Conservation (phyloP, 2,113 vertebrate species). For the Elaphurus davidianus region DNA sequence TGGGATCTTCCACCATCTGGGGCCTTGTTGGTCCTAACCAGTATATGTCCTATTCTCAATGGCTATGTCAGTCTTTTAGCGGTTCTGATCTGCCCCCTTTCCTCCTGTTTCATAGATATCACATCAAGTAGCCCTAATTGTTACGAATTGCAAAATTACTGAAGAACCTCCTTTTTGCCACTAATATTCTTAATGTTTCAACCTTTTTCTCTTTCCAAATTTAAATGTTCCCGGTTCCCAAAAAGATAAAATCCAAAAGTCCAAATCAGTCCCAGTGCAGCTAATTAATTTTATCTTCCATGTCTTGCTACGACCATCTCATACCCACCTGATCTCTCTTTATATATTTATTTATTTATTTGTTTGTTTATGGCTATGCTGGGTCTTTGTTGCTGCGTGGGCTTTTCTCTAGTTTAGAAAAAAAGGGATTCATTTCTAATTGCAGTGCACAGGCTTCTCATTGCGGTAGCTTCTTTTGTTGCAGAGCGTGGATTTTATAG, state of each 20-base stretch:
- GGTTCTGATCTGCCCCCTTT: not conserved
- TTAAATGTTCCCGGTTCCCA: not conserved
- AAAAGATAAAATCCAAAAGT: not conserved
- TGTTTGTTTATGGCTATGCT: not conserved
- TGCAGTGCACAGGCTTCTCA: not conserved
- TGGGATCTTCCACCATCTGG: not conserved
- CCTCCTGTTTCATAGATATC: not conserved
- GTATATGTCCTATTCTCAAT: not conserved
- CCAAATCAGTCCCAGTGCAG: not conserved
- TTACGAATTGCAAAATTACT: not conserved
- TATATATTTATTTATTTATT: not conserved
- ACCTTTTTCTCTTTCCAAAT: not conserved
- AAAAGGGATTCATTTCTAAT: not conserved
- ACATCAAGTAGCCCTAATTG: not conserved
- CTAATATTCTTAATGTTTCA: not conserved
- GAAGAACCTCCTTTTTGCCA: not conserved
- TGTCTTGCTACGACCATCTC: not conserved
- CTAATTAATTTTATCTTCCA: not conserved
- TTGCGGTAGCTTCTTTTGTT: not conserved
- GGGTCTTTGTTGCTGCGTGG: not conserved
- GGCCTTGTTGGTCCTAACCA: not conserved
- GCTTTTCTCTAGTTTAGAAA: not conserved
- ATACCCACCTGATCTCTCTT: not conserved
- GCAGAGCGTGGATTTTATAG: not conserved
- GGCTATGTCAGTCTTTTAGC: not conserved